Percentiles rank a stretch among this genome's conserved stretches.
These are phyloP conservation scores for Psylliodes chrysocephalus DNA, from an alignment of 2,888 invertebrate genomes.

Conservation along the genomic window DNA sequence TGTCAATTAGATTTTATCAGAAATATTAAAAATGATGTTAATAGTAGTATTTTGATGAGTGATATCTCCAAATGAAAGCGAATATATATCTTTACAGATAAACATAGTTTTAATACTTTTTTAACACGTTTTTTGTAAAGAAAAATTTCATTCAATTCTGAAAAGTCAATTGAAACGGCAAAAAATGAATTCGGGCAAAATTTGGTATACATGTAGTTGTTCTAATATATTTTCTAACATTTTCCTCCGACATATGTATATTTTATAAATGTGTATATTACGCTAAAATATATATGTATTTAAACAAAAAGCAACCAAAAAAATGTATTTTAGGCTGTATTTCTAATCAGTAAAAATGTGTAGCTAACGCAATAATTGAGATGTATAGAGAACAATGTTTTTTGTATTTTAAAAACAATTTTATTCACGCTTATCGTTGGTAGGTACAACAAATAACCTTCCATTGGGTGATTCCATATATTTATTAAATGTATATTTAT, in stretches of 20 bases:
- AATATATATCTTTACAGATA: no score
- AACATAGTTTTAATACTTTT: no score
- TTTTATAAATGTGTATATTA: slow-evolving; percentile 29
- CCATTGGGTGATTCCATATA: slow-evolving; percentile 41
- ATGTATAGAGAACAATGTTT: slow-evolving; percentile 56
- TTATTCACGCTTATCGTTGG: slow-evolving; percentile 36
- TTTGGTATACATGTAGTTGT: slow-evolving; percentile 25
- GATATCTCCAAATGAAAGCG: no score
- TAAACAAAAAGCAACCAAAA: slow-evolving; percentile 12
- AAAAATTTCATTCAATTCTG: no score
- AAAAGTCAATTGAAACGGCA: slow-evolving; percentile 15
- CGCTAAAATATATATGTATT: slow-evolving; percentile 5
- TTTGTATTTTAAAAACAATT: slow-evolving; percentile 35
- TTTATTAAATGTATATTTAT: slow-evolving; percentile 35
- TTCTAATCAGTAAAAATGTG: slow-evolving; percentile 59
- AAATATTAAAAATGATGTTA: no score
- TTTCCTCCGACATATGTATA: slow-evolving; percentile 18
- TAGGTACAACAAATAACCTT: slow-evolving; percentile 31
- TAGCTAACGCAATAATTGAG: slow-evolving; percentile 65
- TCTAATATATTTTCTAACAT: slow-evolving; percentile 3
- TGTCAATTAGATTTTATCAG: neutral
- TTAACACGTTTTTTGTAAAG: no score
- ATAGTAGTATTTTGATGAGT: no score
- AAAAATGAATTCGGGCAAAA: slow-evolving; percentile 21
- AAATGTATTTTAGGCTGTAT: slow-evolving; percentile 25